Conservation (phyloP, 2,113 vertebrate species). For the Alces alces region DNA sequence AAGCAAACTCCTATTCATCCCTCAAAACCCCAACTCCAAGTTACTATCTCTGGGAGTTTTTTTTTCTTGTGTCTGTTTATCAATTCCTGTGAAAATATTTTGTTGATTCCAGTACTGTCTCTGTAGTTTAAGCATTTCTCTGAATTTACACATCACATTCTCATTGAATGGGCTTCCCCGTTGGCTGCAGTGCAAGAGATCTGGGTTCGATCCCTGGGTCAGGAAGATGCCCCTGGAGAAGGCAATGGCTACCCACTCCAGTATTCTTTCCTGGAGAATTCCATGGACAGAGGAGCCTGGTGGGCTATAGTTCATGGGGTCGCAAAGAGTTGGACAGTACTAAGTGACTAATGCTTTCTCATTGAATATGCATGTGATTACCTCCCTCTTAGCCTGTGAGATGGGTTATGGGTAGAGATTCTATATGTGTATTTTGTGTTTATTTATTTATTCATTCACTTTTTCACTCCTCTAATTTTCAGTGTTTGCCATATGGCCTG, state of each 20-base stretch:
- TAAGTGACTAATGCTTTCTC: not conserved
- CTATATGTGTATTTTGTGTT: not conserved
- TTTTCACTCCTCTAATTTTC: not conserved
- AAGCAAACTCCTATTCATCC: not conserved
- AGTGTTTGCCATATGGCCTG: not conserved
- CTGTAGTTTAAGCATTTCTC: not conserved
- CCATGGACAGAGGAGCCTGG: not conserved
- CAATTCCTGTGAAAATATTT: not conserved
- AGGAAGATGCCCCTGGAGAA: not conserved
- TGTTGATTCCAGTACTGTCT: not conserved
- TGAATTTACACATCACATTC: not conserved
- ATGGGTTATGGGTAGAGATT: not conserved
- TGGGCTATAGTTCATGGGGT: not conserved
- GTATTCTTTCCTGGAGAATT: not conserved
- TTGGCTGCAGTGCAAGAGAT: fast-evolving
- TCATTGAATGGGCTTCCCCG: not conserved
- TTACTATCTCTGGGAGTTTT: not conserved
- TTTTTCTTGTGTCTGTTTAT: not conserved
- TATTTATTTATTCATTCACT: not conserved
- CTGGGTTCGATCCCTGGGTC: fast-evolving
- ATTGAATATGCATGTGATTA: not conserved
- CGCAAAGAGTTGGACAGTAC: not conserved
- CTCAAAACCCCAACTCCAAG: not conserved
- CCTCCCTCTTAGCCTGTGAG: not conserved
- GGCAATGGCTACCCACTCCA: not conserved